These are phyloP conservation scores for Lissonota sp. DNA, from an alignment of 2,888 invertebrate species.

Conservation along the genomic window DNA sequence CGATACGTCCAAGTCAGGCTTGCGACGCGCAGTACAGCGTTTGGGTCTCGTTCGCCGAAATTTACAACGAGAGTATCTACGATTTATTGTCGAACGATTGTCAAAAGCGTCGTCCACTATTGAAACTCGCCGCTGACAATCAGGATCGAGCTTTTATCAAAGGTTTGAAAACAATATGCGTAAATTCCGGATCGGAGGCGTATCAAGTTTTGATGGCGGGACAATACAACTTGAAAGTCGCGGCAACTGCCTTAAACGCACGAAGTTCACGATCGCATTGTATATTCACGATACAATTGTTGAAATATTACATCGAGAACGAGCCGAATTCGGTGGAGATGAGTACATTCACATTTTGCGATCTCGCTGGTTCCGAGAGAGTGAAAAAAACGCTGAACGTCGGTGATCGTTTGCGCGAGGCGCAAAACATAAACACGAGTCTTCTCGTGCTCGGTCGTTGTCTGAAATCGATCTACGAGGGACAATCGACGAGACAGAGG, in stretches of 20 bases:
- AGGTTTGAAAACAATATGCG: conserved; percentile 86
- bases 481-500: conserved; percentile 75
- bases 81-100: conserved; percentile 88
- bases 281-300: conserved; percentile 93
- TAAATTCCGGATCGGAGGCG: conserved; percentile 92
- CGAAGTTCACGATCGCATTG: conserved; percentile 96
- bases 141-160: conserved; percentile 78
- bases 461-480: conserved; percentile 87
- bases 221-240: conserved; percentile 91
- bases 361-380: conserved; percentile 96
- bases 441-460: conserved; percentile 94
- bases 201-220: conserved; percentile 93
- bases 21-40: conserved; percentile 83
- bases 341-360: conserved; percentile 88
- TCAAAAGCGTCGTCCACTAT: conserved; percentile 73
- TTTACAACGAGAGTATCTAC: conserved; percentile 95
- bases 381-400: conserved; percentile 92
- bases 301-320: conserved; percentile 85
- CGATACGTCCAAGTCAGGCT: conserved; percentile 69
- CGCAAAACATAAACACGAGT: conserved; percentile 96
- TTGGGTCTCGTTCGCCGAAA: conserved; percentile 96
- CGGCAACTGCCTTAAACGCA: conserved; percentile 93
- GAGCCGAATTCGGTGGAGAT: conserved; percentile 76
- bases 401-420: conserved; percentile 93
- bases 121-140: conserved; percentile 78